These are phyloP conservation scores for Hippopotamyrus pictus DNA, from an alignment of 2,797 vertebrate genomes.

Conservation along the genomic window DNA sequence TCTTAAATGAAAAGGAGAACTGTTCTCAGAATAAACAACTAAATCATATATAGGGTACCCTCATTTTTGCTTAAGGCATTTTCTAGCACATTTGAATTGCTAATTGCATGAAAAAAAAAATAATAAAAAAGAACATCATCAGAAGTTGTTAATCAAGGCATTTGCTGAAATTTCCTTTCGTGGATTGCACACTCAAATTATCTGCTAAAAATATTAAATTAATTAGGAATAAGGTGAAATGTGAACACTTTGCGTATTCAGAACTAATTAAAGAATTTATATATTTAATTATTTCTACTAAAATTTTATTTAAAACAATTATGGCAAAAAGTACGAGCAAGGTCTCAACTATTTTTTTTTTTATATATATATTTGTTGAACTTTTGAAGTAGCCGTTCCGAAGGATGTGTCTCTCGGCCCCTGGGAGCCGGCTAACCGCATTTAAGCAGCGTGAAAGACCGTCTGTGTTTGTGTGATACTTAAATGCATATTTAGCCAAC, in stretches of 20 bases:
- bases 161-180: neutral
- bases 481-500: neutral
- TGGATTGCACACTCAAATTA: neutral
- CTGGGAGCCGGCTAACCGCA: neutral
- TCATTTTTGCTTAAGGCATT: neutral
- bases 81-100: neutral
- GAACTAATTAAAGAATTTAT: neutral
- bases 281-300: neutral
- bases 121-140: neutral
- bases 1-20: neutral
- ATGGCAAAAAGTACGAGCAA: neutral
- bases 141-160: neutral
- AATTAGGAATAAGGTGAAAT: neutral
- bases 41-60: neutral
- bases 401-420: too few relatives aligned
- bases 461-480: neutral
- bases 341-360: neutral
- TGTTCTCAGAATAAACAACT: neutral
- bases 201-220: neutral
- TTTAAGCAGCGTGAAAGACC: neutral
- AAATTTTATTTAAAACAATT: neutral
- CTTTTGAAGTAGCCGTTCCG: neutral
- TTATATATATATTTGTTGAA: neutral
- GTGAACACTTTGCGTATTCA: neutral
- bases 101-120: neutral